Base-by-base conservation (phyloP, 2,888 invertebrate genomes). In the Volucella inanis region DNA sequence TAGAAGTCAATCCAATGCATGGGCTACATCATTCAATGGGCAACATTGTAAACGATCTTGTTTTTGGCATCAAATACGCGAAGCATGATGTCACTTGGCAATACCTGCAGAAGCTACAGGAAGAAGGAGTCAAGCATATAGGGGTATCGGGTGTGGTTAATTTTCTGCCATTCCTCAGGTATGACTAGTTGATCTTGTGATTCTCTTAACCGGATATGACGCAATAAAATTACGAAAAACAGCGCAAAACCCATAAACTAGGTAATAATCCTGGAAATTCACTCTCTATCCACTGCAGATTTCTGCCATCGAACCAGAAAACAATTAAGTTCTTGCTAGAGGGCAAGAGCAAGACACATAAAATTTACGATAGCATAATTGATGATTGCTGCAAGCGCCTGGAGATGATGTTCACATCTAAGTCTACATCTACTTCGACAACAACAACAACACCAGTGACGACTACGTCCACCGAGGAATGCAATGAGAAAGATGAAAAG, bases 121-220 rank as follows among this genome's bases (percentile, higher is more conserved):
- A 97, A 90, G 96, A 97, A 90, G 97, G 97, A 0, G 95, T 96
- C 62, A 95, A 96, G 89, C 94, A 95, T 88, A 95, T 98, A 90
- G 97, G 97, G 0, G 94, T 98, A 2, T 95, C 97, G 0, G 97
- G 96, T 2, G 94, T 95, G 11, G 93, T 97, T 2, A 98, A 98
- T 91, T 98, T 97, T 91, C 92, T 98, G 87, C 97, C 98, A 12
- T 95, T 96, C 89, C 91, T 97, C 54, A 94, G 96, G 95, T 96
- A 89, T 76, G 84, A 50, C 22, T 8, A 18, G 54, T 22, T 45
- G 2, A 18, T 18, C 12, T 41, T 38, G 57, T 45, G 10, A 38
- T n/a, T 22, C 55, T 22, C 6, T 31, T 18, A 52, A 52, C 62
- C 79, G 72, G 76, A 86, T 72, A 67, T 74, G 82, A 82, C 62